Base-by-base conservation (phyloP, 1,140 invertebrate genomes). In the Drosophila simulans region DNA sequence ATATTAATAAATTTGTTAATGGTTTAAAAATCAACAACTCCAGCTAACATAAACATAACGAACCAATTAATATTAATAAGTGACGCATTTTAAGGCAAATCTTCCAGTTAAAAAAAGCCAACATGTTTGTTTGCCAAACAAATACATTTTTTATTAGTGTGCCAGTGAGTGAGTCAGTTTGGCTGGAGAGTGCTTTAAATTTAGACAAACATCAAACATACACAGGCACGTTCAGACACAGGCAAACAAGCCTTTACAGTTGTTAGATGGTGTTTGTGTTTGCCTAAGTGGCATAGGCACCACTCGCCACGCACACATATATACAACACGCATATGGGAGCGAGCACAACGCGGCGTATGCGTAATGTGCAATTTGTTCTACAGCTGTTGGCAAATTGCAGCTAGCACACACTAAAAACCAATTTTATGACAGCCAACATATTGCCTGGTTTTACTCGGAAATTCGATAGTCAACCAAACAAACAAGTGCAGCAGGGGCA, bases 311-410 rank as follows among this genome's bases (percentile, higher is more conserved):
- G 11, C 35, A 37, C 12, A 37, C 35, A 39, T 39, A 39, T 39
- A 39, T 13, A 39, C 13, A 39, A 39, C 60, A 31, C n/a, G 15
- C 15, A 56, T 10, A 68, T 65, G 52, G 34, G 40, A 55, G 20
- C 48, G 20, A 27, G 74, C 57, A 80, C 73, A 62, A 66, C 60
- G 74, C 52, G 71, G 84, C 83, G 83, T 86, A 86, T 86, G 84
- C 84, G 83, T 86, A 86, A 88, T 86, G 63, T 86, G 79, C 83
- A 86, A 88, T 86, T 86, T 86, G 83, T 68, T 86, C 75, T 60
- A 82, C 84, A 79, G 84, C 84, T 83, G 83, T 63, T 78, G 72
- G 69, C 78, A 85, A 85, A 85, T 85, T 86, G 82, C 79, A 80
- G 60, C 55, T 45, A 40, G 27, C 49, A 48, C 46, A 58, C 35